These are phyloP conservation scores for Centrocercus urophasianus DNA, from an alignment of 2,113 vertebrate genomes.

Conservation along the genomic window DNA sequence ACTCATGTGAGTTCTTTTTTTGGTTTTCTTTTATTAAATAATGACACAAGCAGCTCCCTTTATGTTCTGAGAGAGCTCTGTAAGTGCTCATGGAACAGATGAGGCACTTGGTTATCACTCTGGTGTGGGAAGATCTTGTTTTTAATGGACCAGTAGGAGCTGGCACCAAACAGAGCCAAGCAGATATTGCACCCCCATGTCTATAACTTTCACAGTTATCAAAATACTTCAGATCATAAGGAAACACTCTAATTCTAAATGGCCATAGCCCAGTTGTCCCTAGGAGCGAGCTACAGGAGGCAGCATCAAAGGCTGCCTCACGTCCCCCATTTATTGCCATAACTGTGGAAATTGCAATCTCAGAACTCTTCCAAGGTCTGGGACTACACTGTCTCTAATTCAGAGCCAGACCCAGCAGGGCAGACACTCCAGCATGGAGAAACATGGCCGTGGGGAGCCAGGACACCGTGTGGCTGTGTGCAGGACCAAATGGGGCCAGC, in stretches of 20 bases:
- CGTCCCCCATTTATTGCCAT: constrained; percentile 22
- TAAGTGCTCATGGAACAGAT: not conserved
- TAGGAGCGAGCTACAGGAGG: constrained; percentile 13
- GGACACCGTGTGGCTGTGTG: rapidly evolving
- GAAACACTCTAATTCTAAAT: constrained; percentile 9
- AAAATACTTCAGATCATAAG: constrained; percentile 40
- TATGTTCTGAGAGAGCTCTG: not conserved
- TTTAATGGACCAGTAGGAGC: constrained; percentile 23
- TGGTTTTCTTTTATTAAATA: not conserved
- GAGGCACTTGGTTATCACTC: not conserved
- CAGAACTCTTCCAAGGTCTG: not conserved
- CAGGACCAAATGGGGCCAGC: not conserved
- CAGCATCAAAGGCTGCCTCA: constrained; percentile 46
- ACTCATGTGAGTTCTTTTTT: not conserved
- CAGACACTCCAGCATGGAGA: not conserved
- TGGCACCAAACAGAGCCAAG: not conserved
- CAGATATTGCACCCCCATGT: not conserved
- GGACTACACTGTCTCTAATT: not conserved
- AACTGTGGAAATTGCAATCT: not conserved
- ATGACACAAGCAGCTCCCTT: not conserved
- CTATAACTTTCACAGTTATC: constrained; percentile 21
- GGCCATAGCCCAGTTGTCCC: constrained; percentile 1
- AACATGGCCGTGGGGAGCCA: not conserved
- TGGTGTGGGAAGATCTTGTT: not conserved
- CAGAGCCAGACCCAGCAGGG: not conserved